Conservation (phyloP, 2,797 vertebrate species). For the Tadarida brasiliensis region DNA sequence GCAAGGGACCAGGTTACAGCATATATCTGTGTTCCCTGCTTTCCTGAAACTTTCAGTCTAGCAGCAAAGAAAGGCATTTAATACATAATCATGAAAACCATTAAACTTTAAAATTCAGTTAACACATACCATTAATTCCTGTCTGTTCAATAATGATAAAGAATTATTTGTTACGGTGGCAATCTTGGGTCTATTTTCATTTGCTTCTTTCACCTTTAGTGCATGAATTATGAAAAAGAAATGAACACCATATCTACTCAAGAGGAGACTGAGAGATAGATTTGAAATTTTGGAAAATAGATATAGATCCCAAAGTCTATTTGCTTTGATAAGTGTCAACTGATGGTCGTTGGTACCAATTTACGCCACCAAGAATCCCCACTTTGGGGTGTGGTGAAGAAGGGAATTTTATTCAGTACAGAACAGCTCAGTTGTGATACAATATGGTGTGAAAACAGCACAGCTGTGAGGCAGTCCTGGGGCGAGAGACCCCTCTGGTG, state of each 20-base stretch:
- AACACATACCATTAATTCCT: neutral
- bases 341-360: neutral
- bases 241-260: neutral
- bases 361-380: neutral
- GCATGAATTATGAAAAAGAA: neutral
- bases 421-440: neutral
- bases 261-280: neutral
- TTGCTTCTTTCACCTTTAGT: neutral
- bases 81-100: neutral
- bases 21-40: neutral
- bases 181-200: neutral
- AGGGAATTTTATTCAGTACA: neutral
- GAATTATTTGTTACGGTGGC: neutral
- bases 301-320: neutral
- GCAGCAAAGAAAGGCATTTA: neutral
- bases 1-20: neutral
- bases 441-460: neutral
- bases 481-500: neutral
- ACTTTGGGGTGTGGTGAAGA: neutral
- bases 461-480: neutral
- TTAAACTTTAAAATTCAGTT: slow-evolving; percentile 57
- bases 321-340: neutral
- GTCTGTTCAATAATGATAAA: neutral
- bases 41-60: neutral
- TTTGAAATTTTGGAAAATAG: neutral